phyloP scores from a whole-genome alignment of 2,888 invertebrate genomes.

The Drosophila mimetica region DNA sequence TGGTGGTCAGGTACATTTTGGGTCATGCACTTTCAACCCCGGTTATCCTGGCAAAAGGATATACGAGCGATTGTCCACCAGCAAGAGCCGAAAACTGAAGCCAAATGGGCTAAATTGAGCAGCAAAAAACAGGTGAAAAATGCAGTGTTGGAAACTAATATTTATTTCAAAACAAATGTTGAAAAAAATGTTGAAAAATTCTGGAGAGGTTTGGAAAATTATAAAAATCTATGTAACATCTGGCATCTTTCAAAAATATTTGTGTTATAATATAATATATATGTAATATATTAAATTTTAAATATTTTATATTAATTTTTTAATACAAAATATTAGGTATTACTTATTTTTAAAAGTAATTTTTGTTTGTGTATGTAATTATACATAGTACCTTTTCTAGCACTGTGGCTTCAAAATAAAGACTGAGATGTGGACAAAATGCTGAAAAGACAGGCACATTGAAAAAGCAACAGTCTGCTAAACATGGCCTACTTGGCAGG shows the following conservation, averaged over 20 bases:
- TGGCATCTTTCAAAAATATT: no score
- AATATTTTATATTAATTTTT: no score
- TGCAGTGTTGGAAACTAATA: not conserved
- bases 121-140: conserved; percentile 21
- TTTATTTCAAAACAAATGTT: no score
- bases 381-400: conserved; percentile 1
- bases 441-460: conserved; percentile 6
- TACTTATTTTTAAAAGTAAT: no score
- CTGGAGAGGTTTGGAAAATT: no score
- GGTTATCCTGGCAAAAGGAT: conserved; percentile 17
- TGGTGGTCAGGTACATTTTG: conserved; percentile 58
- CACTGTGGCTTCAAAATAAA: conserved; percentile 15
- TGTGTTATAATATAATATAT: no score
- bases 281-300: no score
- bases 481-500: conserved; percentile 46
- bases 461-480: conserved; percentile 34
- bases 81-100: conserved; percentile 47
- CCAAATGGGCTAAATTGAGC: conserved; percentile 73
- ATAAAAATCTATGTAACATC: no score
- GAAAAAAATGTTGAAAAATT: no score
- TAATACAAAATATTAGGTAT: no score
- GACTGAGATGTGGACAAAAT: not conserved
- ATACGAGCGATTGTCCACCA: conserved; percentile 61
- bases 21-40: conserved; percentile 81
- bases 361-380: not conserved